A percentile compares a stretch with the other conserved stretches of the same genome.
These are phyloP conservation scores for Alethe diademata DNA, from an alignment of 2,113 vertebrate genomes.

Conservation along the genomic window DNA sequence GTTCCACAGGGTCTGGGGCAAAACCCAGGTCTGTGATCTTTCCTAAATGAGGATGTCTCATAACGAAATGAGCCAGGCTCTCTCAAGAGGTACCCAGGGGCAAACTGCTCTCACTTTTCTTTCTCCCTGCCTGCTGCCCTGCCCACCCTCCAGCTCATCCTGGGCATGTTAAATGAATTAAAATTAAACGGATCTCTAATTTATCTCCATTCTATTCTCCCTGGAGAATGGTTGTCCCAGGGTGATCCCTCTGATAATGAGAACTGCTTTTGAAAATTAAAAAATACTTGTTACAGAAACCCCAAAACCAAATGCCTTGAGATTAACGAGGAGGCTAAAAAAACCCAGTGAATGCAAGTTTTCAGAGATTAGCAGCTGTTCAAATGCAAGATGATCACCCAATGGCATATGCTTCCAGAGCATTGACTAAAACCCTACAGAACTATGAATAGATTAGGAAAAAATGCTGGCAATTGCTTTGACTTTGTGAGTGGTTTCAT, in stretches of 20 bases:
- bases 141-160: constrained; percentile 36
- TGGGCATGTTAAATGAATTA: constrained; percentile 38
- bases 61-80: background rate
- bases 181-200: constrained; percentile 44
- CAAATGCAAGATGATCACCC: constrained; percentile 53
- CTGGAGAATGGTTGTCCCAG: constrained; percentile 47
- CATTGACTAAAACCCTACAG: constrained; percentile 14
- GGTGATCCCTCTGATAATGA: constrained; percentile 35
- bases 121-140: background rate
- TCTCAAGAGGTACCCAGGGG: background rate
- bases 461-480: constrained; percentile 52
- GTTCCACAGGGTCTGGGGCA: constrained; percentile 34
- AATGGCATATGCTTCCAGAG: constrained; percentile 11
- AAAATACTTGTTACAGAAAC: constrained; percentile 25
- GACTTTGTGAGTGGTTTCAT: constrained; percentile 39
- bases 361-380: constrained; percentile 51
- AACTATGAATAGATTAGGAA: constrained; percentile 60
- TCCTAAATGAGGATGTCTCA: constrained; percentile 34
- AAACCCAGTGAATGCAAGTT: background rate
- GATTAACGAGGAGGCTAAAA: constrained; percentile 17
- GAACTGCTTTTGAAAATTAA: constrained; percentile 22
- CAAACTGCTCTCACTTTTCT: constrained; percentile 41
- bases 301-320: constrained; percentile 24
- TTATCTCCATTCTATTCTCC: constrained; percentile 35
- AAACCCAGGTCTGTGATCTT: constrained; percentile 44